phyloP scores from a whole-genome alignment of 1,140 invertebrate genomes.

The Zaprionus ornatus region DNA sequence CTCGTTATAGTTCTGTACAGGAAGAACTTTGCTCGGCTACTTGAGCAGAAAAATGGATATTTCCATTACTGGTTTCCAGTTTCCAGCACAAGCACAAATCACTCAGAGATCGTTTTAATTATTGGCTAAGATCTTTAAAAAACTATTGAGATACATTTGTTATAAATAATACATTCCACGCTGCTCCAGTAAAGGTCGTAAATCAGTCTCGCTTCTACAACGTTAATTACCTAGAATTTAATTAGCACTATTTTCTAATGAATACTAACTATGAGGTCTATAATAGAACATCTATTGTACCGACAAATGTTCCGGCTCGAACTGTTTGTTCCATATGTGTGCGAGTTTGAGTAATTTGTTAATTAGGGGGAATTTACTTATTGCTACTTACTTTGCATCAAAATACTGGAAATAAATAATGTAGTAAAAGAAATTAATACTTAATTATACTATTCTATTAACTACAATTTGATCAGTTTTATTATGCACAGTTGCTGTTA shows the following conservation, averaged over 20 bases:
- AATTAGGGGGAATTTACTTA: conserved; percentile 4
- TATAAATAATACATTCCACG: background rate
- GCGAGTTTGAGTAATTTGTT: background rate
- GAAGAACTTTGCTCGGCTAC: background rate
- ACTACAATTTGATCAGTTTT: no score
- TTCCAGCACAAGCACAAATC: background rate
- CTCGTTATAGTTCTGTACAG: background rate
- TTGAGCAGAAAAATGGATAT: background rate
- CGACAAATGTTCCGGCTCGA: background rate
- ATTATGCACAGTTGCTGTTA: no score
- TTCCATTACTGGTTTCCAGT: background rate
- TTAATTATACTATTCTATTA: no score
- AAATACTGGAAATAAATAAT: background rate
- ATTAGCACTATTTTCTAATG: conserved; percentile 5
- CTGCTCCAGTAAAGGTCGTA: background rate
- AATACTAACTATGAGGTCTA: background rate
- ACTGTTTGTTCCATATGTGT: background rate
- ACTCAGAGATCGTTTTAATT: background rate
- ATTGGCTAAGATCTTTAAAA: background rate
- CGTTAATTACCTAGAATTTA: background rate
- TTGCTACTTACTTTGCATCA: background rate
- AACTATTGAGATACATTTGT: background rate
- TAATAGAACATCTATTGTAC: background rate
- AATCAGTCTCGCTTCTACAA: background rate
- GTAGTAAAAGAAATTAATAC: no score